phyloP scores from a whole-genome alignment of 1,140 invertebrate species.

The Plutomurus gul region DNA sequence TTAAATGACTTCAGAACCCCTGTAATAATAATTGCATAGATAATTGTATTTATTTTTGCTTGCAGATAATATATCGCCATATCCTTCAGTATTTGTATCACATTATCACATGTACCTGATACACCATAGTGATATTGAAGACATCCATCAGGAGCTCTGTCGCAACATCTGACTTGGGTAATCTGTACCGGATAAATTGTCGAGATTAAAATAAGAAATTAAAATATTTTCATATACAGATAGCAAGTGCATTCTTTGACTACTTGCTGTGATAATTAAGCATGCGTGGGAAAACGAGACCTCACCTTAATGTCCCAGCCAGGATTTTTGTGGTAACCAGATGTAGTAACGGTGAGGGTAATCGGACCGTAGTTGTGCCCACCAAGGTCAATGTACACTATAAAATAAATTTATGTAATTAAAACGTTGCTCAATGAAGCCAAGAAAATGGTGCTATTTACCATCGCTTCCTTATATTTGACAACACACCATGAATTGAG shows the following conservation, averaged over 20 bases:
- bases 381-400: slow-evolving; percentile 57
- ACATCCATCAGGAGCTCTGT: slow-evolving; percentile 56
- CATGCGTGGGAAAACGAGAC: neutral
- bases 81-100: neutral
- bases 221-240: neutral
- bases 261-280: neutral
- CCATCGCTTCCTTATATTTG: too few species aligned
- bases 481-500: too few species aligned
- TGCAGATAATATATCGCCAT: neutral
- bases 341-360: slow-evolving; percentile 55
- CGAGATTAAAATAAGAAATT: neutral
- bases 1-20: slow-evolving; percentile 56
- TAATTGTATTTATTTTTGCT: neutral
- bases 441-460: too few species aligned
- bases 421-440: too few species aligned
- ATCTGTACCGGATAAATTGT: too few species aligned
- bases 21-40: neutral
- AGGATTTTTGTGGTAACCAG: slow-evolving; percentile 56
- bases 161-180: slow-evolving; percentile 54
- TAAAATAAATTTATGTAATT: slow-evolving; percentile 22
- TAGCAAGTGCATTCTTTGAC: neutral
- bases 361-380: slow-evolving; percentile 55
- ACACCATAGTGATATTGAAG: slow-evolving; percentile 56
- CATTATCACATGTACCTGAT: slow-evolving; percentile 38
- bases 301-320: slow-evolving; percentile 56